Evolutionary conservation across 1,140 invertebrate species (phyloP).

Genomic region (Danaus plexippus): DNA sequence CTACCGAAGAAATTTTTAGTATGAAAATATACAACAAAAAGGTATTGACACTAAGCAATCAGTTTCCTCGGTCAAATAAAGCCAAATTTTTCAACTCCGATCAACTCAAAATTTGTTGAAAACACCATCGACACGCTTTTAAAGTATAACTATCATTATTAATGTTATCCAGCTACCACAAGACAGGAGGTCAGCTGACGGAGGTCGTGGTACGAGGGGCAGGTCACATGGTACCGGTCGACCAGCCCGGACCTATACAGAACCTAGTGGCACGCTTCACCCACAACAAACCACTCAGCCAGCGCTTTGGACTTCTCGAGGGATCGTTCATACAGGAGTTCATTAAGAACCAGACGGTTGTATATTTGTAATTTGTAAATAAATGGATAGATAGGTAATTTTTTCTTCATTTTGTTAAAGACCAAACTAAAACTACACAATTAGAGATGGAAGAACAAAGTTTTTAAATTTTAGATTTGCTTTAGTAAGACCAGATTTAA

Average conservation of each 20-base stretch:
- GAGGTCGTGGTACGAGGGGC: slow-evolving; percentile 76
- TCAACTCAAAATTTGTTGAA: neutral
- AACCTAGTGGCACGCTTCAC: slow-evolving; percentile 80
- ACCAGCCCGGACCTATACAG: slow-evolving; percentile 76
- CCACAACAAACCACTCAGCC: slow-evolving; percentile 24
- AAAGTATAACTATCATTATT: neutral
- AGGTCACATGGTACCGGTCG: slow-evolving; percentile 80
- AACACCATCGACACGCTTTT: neutral
- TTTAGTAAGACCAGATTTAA: too few relatives aligned
- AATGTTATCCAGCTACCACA: slow-evolving; percentile 72
- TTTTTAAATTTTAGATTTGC: too few relatives aligned
- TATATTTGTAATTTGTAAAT: slow-evolving; percentile 18
- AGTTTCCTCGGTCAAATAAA: too few relatives aligned
- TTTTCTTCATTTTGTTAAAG: too few relatives aligned
- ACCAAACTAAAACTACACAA: too few relatives aligned
- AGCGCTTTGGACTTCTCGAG: slow-evolving; percentile 20
- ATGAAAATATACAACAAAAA: too few relatives aligned
- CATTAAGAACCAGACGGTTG: slow-evolving; percentile 28
- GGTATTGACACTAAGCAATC: too few relatives aligned
- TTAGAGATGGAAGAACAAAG: too few relatives aligned
- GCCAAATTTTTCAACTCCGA: too few relatives aligned
- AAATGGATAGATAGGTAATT: slow-evolving; percentile 3
- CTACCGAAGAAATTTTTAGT: too few relatives aligned
- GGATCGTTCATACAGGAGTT: slow-evolving; percentile 25
- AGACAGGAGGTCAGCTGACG: slow-evolving; percentile 73